Conservation (phyloP, 2,797 vertebrate genomes). For the Coranthus polyacanthus region DNA sequence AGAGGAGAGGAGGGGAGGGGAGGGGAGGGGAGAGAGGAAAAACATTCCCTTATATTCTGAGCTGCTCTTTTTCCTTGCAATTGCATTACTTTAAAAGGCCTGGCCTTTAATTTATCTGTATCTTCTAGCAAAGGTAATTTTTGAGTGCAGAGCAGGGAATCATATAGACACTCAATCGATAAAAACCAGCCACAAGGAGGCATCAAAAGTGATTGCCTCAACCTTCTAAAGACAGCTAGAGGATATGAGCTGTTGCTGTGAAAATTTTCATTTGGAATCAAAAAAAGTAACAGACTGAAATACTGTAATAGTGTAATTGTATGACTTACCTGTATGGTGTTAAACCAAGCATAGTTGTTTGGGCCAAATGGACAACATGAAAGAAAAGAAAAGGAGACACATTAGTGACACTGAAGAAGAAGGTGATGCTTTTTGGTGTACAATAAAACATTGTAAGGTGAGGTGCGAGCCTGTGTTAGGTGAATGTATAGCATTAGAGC, state of each 20-base stretch:
- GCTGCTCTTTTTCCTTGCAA: conserved; percentile 33
- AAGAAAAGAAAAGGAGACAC: conserved; percentile 32
- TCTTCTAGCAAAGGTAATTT: conserved; percentile 62
- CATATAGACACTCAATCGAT: conserved; percentile 62
- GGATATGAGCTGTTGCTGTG: conserved; percentile 45
- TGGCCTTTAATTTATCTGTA: conserved; percentile 65
- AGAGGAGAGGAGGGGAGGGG: neutral
- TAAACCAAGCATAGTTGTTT: conserved; percentile 34
- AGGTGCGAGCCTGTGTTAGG: conserved; percentile 6
- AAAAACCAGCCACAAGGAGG: conserved; percentile 65
- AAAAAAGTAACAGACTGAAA: conserved; percentile 34
- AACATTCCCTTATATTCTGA: conserved; percentile 37
- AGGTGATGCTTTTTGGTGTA: neutral
- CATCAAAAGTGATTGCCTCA: conserved; percentile 66
- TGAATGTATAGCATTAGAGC: conserved; percentile 3
- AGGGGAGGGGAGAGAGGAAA: neutral
- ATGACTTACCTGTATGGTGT: conserved; percentile 71
- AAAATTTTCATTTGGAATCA: conserved; percentile 55
- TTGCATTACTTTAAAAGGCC: conserved; percentile 60
- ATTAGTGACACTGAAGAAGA: conserved; percentile 37
- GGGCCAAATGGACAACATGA: conserved; percentile 53
- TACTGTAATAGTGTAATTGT: conserved; percentile 24
- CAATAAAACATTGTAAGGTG: neutral
- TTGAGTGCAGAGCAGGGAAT: conserved; percentile 65
- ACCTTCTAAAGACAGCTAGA: conserved; percentile 57